Conservation (phyloP, 2,113 vertebrate species). For the Macrotus californicus region DNA sequence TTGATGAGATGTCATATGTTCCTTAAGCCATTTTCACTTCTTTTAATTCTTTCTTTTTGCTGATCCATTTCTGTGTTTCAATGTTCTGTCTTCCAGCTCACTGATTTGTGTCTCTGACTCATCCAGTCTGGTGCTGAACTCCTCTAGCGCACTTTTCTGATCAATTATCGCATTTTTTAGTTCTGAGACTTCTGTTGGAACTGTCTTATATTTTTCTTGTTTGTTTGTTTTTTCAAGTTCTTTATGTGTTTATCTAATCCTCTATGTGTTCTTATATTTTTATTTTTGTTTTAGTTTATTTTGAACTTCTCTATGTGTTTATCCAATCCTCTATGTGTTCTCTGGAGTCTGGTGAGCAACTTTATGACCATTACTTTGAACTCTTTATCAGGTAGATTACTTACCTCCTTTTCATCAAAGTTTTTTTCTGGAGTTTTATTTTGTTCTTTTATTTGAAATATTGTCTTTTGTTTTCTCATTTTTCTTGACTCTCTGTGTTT, state of each 20-base stretch:
- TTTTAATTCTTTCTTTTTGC: not conserved
- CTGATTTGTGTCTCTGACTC: not conserved
- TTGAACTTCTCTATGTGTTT: not conserved
- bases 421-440: not conserved
- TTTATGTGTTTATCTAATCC: not conserved
- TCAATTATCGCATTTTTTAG: not conserved
- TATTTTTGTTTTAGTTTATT: not conserved
- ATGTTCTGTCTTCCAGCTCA: not conserved
- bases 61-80: not conserved
- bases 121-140: not conserved
- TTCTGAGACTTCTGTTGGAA: not conserved
- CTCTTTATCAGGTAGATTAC: not conserved
- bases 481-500: not conserved
- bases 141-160: not conserved
- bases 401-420: not conserved
- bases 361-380: not conserved
- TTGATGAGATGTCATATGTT: not conserved
- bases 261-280: not conserved
- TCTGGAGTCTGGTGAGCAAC: not conserved
- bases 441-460: not conserved
- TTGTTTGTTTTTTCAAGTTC: not conserved
- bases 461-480: not conserved
- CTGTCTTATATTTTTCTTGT: not conserved
- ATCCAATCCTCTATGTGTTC: not conserved
- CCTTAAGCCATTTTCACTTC: not conserved